phyloP scores from a whole-genome alignment of 2,888 invertebrate genomes.

The Cosmia trapezina region DNA sequence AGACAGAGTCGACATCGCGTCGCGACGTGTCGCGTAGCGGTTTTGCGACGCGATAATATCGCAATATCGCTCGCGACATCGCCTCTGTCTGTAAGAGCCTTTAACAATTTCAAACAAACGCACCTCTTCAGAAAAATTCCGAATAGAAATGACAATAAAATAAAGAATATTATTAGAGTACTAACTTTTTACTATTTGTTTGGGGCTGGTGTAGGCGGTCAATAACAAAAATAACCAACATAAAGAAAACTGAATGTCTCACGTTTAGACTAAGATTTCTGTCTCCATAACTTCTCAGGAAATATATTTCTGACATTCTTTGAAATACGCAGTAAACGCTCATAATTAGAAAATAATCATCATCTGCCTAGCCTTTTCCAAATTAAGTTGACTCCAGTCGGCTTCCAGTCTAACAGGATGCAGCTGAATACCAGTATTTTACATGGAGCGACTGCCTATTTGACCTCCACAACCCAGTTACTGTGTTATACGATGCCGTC shows the following conservation, averaged over 20 bases:
- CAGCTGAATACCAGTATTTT: too few species aligned
- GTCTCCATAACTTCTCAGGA: background rate
- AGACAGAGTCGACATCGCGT: too few species aligned
- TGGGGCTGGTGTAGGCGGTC: conserved; percentile 24
- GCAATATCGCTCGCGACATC: too few species aligned
- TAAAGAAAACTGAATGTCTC: conserved; percentile 27
- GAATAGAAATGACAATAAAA: conserved; percentile 54
- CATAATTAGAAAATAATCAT: conserved; percentile 24
- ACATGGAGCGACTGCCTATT: too few species aligned
- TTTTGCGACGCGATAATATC: too few species aligned
- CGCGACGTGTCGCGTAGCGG: too few species aligned
- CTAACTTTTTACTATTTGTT: conserved; percentile 45
- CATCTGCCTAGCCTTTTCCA: too few species aligned
- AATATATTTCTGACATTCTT: conserved; percentile 12
- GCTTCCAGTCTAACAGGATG: too few species aligned
- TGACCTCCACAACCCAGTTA: too few species aligned
- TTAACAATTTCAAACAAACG: conserved; percentile 57
- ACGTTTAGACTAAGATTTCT: conserved; percentile 12
- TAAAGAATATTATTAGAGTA: conserved; percentile 49
- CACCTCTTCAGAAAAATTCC: conserved; percentile 31
- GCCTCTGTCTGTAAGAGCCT: too few species aligned
- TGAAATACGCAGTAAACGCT: conserved; percentile 4
- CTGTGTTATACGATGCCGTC: too few species aligned
- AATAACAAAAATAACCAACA: conserved; percentile 16
- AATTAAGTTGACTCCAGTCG: too few species aligned